phyloP scores from a whole-genome alignment of 2,113 vertebrate species.

The Progne subis region DNA sequence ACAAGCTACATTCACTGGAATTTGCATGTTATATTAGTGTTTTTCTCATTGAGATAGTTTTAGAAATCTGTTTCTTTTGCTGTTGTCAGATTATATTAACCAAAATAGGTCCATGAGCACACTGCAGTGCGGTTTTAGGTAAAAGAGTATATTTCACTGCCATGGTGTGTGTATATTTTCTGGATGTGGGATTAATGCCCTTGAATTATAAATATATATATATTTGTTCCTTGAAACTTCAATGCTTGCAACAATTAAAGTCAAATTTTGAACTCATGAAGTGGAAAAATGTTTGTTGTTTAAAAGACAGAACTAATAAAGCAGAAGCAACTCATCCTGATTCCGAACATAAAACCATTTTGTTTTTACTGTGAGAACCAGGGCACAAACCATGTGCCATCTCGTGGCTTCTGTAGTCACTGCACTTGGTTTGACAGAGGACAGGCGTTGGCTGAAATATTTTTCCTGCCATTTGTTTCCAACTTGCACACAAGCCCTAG shows the following conservation, averaged over 20 bases:
- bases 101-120: background rate
- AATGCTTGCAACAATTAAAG: background rate
- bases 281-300: background rate
- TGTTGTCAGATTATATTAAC: background rate
- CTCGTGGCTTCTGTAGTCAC: conserved; percentile 58
- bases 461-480: background rate
- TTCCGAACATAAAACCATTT: background rate
- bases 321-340: background rate
- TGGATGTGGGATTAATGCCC: background rate
- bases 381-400: conserved; percentile 60
- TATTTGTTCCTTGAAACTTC: background rate
- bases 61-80: background rate
- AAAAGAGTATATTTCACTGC: background rate
- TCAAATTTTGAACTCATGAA: background rate
- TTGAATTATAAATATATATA: background rate
- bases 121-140: background rate
- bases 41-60: background rate
- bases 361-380: background rate
- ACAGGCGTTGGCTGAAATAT: background rate
- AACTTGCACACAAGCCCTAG: background rate
- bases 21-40: background rate
- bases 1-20: background rate
- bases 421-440: background rate
- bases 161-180: rapidly evolving
- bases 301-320: background rate